Base-by-base conservation (phyloP, 2,888 invertebrate genomes). In the Cephus runcator region DNA sequence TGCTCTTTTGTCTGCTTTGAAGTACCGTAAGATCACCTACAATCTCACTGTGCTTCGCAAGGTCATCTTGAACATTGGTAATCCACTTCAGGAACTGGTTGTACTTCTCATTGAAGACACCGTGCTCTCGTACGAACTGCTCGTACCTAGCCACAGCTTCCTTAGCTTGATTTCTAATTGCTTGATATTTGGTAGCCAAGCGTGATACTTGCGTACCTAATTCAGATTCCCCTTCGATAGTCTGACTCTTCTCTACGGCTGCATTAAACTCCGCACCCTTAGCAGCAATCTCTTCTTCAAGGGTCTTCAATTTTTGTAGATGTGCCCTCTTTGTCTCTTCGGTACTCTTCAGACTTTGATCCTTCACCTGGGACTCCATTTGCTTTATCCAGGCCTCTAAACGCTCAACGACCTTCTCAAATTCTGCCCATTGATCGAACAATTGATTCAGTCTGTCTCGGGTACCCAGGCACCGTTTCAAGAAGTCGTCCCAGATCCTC, bases 331-430 rank as follows among this genome's bases (percentile, higher is more conserved):
- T 98, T 3, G 97, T 94, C 84, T 96, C 96, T 56, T 97, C 94
- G 4, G 96, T 96, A 87, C 95, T 97, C 91, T 97, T 97, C 2
- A 98, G 93, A 83, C 97, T 96, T 91, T 97, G 97, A 89, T 98
- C 97, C 91, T 98, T 96, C 0, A 98, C 94, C 88, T 96, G 95
- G 75, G 94, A 94, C 92, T 98, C 98, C 88, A 96, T 96, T 76
- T 95, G 93, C 89, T 96, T 97, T 75, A 97, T 93, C 98, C 98
- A 98, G 75, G 94, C 93, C 87, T 96, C 96, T 2, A 98, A 92
- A 79, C 94, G 94, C 82, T 97, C 96, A 56, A 97, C 94, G 33
- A 95, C 93, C 75, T 94, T 94, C 86, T 97, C 96, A 84, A 97
- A 96, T 88, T 96, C 95, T 73, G 95, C 95, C 95, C 97, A 97